Conservation (phyloP, 2,113 vertebrate genomes). For the Odocoileus hemionus region DNA sequence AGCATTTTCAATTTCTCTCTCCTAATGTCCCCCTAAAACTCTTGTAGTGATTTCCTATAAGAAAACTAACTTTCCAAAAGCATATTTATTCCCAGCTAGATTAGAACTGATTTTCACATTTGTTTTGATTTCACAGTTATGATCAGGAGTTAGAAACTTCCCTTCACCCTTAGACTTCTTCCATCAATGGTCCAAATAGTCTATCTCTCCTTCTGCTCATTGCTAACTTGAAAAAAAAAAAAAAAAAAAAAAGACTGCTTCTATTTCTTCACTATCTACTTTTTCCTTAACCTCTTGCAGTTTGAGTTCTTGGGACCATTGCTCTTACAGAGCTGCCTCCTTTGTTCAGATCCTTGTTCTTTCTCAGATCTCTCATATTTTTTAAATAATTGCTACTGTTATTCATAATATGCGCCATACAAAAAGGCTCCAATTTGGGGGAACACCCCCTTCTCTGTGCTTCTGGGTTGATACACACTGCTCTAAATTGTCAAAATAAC, state of each 20-base stretch:
- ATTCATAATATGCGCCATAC: background rate
- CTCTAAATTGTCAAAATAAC: background rate
- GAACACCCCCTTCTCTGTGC: background rate
- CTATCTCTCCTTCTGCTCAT: background rate
- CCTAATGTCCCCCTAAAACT: background rate
- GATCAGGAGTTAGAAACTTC: background rate
- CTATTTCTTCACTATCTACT: background rate
- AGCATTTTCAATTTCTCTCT: background rate
- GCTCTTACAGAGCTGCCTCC: background rate
- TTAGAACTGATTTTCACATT: background rate
- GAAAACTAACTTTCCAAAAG: background rate
- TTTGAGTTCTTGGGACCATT: background rate
- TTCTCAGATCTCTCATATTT: background rate
- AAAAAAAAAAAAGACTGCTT: background rate
- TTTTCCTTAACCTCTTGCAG: background rate
- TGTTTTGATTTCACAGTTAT: background rate
- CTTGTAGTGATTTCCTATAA: background rate
- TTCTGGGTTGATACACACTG: background rate
- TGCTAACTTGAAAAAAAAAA: background rate
- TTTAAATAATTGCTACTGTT: background rate
- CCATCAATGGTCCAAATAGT: background rate
- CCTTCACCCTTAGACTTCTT: background rate
- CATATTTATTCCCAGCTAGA: background rate
- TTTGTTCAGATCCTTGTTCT: background rate
- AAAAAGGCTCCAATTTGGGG: background rate